Evolutionary conservation across 2,888 invertebrate genomes (phyloP).

Genomic region (Chaitophorus viminalis): DNA sequence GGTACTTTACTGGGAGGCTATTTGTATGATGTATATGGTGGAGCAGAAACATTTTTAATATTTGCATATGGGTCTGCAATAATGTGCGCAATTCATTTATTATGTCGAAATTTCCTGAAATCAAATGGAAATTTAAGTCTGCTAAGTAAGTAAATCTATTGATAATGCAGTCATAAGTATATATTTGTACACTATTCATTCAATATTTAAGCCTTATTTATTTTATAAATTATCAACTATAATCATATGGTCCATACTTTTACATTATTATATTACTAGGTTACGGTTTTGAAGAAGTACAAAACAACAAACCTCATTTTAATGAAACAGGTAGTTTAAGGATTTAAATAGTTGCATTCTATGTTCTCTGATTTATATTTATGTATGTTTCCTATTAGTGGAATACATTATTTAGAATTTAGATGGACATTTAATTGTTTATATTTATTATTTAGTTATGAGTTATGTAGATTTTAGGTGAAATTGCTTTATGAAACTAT

Average conservation of each 20-base stretch:
- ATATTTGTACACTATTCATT: neutral
- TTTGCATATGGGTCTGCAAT: conserved; percentile 51
- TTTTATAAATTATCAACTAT: neutral
- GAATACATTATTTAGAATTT: neutral
- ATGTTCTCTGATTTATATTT: neutral
- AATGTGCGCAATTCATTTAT: conserved; percentile 39
- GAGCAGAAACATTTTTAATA: conserved; percentile 34
- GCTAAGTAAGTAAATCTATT: conserved; percentile 39
- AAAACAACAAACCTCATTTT: conserved; percentile 27
- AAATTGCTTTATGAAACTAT: too few relatives aligned
- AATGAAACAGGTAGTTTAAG: conserved; percentile 44
- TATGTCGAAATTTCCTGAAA: conserved; percentile 41
- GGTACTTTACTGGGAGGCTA: conserved; percentile 84
- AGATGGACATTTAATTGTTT: too few relatives aligned
- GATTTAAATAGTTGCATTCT: conserved; percentile 10
- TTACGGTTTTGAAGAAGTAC: conserved; percentile 41
- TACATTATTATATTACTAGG: conserved; percentile 40
- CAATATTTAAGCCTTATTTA: neutral
- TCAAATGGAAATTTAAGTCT: conserved; percentile 45
- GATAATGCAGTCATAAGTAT: neutral
- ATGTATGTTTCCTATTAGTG: neutral
- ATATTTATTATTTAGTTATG: neutral
- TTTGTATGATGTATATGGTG: conserved; percentile 9
- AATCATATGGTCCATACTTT: neutral
- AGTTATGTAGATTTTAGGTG: neutral